Conservation (phyloP, 2,113 vertebrate genomes). For the Cebidichthys violaceus region DNA sequence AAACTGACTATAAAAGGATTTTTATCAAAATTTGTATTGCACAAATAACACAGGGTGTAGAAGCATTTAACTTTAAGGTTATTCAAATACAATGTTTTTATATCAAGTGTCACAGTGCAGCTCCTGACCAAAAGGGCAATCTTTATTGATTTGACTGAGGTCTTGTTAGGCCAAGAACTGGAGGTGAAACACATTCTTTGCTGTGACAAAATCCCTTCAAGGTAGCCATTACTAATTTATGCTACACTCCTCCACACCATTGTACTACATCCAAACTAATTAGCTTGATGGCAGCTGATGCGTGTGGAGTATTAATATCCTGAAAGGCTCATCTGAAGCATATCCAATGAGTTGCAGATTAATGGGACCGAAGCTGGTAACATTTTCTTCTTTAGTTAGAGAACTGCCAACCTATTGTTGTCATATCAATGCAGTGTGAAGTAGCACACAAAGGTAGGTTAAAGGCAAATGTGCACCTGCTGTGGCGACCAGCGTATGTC, state of each 20-base stretch:
- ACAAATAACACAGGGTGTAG: background rate
- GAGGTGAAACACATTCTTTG: constrained; percentile 73
- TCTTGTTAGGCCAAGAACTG: constrained; percentile 59
- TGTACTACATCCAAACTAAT: constrained; percentile 84
- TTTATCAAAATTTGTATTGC: background rate
- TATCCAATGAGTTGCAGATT: constrained; percentile 74
- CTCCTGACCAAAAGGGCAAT: constrained; percentile 17
- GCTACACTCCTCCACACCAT: constrained; percentile 74
- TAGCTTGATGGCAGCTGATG: constrained; percentile 82
- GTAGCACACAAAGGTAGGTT: constrained; percentile 16
- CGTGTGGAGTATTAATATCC: constrained; percentile 80
- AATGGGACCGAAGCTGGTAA: constrained; percentile 61
- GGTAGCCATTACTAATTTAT: constrained; percentile 83
- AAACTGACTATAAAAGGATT: background rate
- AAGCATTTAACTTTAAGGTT: background rate
- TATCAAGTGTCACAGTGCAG: background rate
- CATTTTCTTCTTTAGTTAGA: constrained; percentile 50
- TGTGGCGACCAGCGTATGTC: constrained; percentile 87
- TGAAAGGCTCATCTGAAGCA: constrained; percentile 80
- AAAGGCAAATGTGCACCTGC: constrained; percentile 82
- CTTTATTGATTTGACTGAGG: constrained; percentile 60
- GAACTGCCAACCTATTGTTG: constrained; percentile 27
- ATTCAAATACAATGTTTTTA: constrained; percentile 11
- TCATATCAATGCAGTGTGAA: constrained; percentile 21
- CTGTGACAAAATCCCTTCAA: constrained; percentile 82